phyloP scores from a whole-genome alignment of 2,797 vertebrate genomes.

The Pelochelys cantorii region DNA sequence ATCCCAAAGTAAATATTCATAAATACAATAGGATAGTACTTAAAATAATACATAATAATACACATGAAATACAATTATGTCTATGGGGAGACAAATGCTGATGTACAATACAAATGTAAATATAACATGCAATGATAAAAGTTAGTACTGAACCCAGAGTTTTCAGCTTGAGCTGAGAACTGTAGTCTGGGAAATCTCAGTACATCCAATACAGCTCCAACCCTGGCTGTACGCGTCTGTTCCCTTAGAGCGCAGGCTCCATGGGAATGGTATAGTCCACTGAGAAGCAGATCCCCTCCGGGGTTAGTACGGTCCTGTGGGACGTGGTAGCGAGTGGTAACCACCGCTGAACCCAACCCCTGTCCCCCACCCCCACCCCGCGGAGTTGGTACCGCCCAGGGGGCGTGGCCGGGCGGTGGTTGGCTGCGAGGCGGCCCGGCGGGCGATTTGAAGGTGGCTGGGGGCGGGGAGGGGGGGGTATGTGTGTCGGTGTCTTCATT shows the following conservation, averaged over 20 bases:
- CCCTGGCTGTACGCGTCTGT: neutral
- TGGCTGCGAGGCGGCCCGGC: neutral
- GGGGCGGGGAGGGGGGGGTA: rapidly evolving
- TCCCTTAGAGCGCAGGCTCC: neutral
- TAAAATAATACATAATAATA: neutral
- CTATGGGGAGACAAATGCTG: neutral
- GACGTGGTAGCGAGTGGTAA: neutral
- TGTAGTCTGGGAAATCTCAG: neutral
- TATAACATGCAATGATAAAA: neutral
- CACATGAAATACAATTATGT: neutral
- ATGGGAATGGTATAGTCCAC: neutral
- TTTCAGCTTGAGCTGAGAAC: neutral
- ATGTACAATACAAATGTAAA: neutral
- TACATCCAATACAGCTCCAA: neutral
- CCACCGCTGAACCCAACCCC: neutral
- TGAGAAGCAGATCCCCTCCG: neutral
- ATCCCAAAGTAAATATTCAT: neutral
- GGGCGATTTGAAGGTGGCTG: neutral
- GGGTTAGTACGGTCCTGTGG: neutral
- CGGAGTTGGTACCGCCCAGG: neutral
- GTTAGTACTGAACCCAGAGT: neutral
- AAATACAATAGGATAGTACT: neutral
- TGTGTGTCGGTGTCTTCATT: too few relatives aligned
- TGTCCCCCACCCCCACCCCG: rapidly evolving
- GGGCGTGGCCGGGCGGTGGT: neutral